phyloP scores from a whole-genome alignment of 2,888 invertebrate genomes.

The Reticulitermes lucifugus region DNA sequence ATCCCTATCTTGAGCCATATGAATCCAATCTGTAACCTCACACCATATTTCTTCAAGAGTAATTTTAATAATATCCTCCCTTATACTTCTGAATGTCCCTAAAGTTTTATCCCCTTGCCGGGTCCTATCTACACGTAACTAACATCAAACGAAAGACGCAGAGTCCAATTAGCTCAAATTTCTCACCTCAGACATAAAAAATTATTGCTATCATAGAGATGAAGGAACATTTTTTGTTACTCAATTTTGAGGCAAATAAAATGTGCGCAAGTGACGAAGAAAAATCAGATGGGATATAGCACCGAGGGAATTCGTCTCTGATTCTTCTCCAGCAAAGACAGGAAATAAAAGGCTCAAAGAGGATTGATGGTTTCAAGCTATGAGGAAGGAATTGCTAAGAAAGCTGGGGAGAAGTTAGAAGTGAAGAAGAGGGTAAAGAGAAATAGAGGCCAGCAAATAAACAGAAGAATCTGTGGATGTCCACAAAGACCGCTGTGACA shows the following conservation, averaged over 20 bases:
- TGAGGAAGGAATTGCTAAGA: conserved; percentile 18
- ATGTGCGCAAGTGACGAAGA: conserved; percentile 30
- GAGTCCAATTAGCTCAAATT: too few species aligned
- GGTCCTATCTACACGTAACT: too few species aligned
- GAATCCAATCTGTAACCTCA: too few species aligned
- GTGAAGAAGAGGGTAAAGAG: not conserved
- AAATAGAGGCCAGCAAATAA: conserved; percentile 5
- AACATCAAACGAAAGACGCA: too few species aligned
- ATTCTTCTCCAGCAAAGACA: conserved; percentile 22
- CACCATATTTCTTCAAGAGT: too few species aligned
- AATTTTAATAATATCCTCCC: too few species aligned
- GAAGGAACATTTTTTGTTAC: not conserved
- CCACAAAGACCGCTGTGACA: conserved; percentile 36
- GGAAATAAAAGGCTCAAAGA: conserved; percentile 40
- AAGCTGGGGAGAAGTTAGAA: conserved; percentile 2
- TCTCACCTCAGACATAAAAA: too few species aligned
- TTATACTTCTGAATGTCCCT: too few species aligned
- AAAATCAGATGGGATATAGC: conserved; percentile 33
- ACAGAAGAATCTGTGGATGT: not conserved
- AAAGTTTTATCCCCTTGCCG: too few species aligned
- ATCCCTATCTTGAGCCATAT: too few species aligned
- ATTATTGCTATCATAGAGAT: too few species aligned
- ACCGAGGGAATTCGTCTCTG: conserved; percentile 14
- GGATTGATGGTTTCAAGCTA: conserved; percentile 41
- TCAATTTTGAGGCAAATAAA: not conserved